Conservation (phyloP, 2,797 vertebrate genomes). For the Cossypha caffra region DNA sequence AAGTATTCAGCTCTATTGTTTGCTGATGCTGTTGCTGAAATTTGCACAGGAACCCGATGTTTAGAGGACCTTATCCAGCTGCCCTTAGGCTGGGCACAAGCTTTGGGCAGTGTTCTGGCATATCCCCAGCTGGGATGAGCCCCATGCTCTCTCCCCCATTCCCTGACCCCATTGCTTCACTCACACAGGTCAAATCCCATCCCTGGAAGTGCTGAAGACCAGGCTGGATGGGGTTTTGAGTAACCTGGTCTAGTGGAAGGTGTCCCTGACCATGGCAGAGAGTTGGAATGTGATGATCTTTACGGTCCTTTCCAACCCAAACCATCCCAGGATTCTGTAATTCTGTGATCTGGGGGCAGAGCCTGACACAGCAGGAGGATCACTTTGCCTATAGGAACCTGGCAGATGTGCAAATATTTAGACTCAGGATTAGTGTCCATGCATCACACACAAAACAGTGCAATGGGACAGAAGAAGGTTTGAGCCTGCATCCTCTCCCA, state of each 20-base stretch:
- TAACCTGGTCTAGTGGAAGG: not conserved
- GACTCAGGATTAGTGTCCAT: not conserved
- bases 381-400: not conserved
- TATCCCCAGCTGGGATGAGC: not conserved
- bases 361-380: not conserved
- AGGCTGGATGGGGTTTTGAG: not conserved
- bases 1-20: not conserved
- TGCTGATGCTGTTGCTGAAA: not conserved
- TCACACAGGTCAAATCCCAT: accelerated
- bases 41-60: not conserved
- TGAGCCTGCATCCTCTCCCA: not conserved
- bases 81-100: not conserved
- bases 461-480: not conserved
- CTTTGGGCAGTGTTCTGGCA: accelerated
- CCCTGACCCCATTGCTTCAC: not conserved
- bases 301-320: not conserved
- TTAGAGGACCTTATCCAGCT: not conserved
- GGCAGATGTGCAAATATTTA: not conserved
- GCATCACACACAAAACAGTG: not conserved
- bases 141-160: not conserved
- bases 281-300: not conserved
- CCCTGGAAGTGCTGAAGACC: not conserved
- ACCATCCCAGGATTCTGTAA: not conserved
- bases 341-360: not conserved
- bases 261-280: not conserved